These are phyloP conservation scores for Lepidotrigona ventralis DNA, from an alignment of 1,140 invertebrate genomes.

Conservation along the genomic window DNA sequence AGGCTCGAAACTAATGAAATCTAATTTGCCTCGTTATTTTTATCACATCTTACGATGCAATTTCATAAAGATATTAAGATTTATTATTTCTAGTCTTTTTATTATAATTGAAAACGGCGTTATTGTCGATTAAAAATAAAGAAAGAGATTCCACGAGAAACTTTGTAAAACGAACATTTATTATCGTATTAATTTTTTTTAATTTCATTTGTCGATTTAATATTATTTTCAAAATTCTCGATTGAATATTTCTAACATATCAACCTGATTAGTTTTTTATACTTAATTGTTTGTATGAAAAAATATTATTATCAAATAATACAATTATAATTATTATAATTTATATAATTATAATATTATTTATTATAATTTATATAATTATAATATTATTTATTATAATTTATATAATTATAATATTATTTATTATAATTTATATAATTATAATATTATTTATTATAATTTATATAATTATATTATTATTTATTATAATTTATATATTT, in stretches of 20 bases:
- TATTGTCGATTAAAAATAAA: neutral
- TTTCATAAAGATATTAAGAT: neutral
- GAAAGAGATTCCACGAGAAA: neutral
- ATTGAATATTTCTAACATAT: neutral
- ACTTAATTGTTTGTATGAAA: neutral
- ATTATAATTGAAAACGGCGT: neutral
- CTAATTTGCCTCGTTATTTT: neutral
- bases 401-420: no score
- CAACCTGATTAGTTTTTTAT: neutral
- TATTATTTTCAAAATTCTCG: no score
- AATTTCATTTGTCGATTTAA: neutral
- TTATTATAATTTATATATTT: no score
- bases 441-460: no score
- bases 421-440: no score
- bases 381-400: no score
- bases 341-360: no score
- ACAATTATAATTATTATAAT: no score
- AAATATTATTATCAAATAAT: no score
- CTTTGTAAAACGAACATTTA: neutral
- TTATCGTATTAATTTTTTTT: neutral
- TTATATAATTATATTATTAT: no score
- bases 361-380: no score
- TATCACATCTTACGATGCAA: neutral
- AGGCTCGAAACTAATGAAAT: neutral
- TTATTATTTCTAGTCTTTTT: no score